Percentiles rank a stretch among this genome's conserved stretches.
These are phyloP conservation scores for Drosophila affinis DNA, from an alignment of 2,888 invertebrate genomes.

Conservation along the genomic window DNA sequence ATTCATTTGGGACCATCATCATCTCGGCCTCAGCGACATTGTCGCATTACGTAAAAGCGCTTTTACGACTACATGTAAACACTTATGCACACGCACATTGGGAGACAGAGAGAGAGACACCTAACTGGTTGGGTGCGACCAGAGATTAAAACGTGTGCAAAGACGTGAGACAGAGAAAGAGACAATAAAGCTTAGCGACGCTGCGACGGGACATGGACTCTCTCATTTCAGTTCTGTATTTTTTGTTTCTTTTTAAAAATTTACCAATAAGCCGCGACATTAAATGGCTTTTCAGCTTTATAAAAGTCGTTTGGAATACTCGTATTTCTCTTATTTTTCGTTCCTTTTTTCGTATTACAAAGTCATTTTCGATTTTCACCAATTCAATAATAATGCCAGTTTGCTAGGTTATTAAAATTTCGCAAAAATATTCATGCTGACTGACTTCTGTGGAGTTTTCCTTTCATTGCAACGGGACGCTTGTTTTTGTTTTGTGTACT, in stretches of 20 bases:
- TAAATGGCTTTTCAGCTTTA: conserved; percentile 61
- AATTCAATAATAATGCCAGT: conserved; percentile 73
- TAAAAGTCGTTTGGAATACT: conserved; percentile 25
- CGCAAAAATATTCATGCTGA: conserved; percentile 63
- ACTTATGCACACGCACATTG: conserved; percentile 23
- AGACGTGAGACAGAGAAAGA: conserved; percentile 38
- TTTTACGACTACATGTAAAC: conserved; percentile 68
- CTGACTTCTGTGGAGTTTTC: conserved; percentile 53
- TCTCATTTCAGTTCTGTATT: conserved; percentile 15
- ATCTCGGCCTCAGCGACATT: conserved; percentile 48
- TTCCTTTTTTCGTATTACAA: conserved; percentile 50
- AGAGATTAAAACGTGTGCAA: conserved; percentile 60
- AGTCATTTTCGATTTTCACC: conserved; percentile 56
- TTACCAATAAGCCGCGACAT: conserved; percentile 67
- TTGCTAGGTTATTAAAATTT: conserved; percentile 74
- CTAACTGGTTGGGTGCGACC: conserved; percentile 69
- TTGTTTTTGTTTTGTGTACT: conserved; percentile 23
- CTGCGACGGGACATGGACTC: conserved; percentile 12
- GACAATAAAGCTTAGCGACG: conserved; percentile 67
- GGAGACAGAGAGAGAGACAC: conserved; percentile 27
- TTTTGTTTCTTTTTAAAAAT: conserved; percentile 32
- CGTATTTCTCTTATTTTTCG: conserved; percentile 4
- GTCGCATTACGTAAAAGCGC: conserved; percentile 74
- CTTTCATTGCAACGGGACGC: conserved; percentile 16
- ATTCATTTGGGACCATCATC: conserved; percentile 41